These are phyloP conservation scores for Phengaris alcon DNA, from an alignment of 2,888 invertebrate genomes.

Conservation along the genomic window DNA sequence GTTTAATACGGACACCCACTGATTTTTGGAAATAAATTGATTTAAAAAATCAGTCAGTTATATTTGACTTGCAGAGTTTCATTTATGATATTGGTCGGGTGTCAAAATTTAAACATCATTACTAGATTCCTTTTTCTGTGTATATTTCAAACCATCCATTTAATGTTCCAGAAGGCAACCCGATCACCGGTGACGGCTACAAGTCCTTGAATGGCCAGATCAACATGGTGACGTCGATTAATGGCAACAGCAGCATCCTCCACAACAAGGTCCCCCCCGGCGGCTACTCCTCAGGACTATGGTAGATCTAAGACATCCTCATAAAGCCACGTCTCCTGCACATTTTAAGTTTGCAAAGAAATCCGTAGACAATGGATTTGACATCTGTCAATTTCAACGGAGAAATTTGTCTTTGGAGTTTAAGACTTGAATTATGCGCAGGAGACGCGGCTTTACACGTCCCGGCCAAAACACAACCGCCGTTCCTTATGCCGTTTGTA, in stretches of 20 bases:
- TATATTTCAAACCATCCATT: constrained; percentile 15
- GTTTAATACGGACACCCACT: too few relatives aligned
- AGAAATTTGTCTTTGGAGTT: background rate
- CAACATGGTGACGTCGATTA: constrained; percentile 71
- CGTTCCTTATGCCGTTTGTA: constrained; percentile 40
- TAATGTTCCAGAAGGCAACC: constrained; percentile 76
- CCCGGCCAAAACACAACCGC: constrained; percentile 44
- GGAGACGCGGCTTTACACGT: constrained; percentile 36
- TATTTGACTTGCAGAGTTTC: background rate
- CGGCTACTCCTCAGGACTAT: constrained; percentile 83
- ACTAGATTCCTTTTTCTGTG: background rate
- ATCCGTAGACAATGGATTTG: background rate
- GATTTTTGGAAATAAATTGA: too few relatives aligned
- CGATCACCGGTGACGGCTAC: constrained; percentile 80
- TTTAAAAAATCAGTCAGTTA: too few relatives aligned
- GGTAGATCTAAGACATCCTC: constrained; percentile 69
- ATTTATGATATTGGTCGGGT: background rate
- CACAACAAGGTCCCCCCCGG: constrained; percentile 84
- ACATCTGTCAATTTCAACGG: background rate
- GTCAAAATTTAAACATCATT: background rate
- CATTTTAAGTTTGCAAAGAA: background rate
- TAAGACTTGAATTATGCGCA: background rate
- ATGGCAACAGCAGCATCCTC: constrained; percentile 64
- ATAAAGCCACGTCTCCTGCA: background rate
- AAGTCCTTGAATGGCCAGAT: constrained; percentile 79